These are phyloP conservation scores for Xestia c-nigrum DNA, from an alignment of 2,888 invertebrate genomes.

Conservation along the genomic window DNA sequence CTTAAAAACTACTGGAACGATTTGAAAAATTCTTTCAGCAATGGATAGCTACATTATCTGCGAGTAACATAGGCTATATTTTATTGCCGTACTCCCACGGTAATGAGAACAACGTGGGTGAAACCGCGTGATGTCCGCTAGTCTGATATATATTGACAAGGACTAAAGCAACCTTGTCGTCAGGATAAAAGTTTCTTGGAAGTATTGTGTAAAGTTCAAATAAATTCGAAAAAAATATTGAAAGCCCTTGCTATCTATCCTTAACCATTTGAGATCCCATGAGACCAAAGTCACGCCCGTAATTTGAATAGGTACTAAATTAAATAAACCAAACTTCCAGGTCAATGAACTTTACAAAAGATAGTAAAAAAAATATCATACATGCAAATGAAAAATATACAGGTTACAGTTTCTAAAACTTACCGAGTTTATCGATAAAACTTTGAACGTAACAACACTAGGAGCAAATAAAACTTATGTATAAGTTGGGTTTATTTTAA, in stretches of 20 bases:
- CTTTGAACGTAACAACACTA: slow-evolving; percentile 64
- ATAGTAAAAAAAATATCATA: slow-evolving; percentile 47
- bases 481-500: slow-evolving; percentile 58
- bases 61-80: too few relatives aligned
- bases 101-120: too few relatives aligned
- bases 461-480: slow-evolving; percentile 63
- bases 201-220: too few relatives aligned
- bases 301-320: background rate
- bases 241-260: background rate
- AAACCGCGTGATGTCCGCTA: too few relatives aligned
- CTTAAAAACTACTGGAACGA: too few relatives aligned
- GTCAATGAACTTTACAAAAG: slow-evolving; percentile 1
- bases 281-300: background rate
- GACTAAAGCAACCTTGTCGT: background rate
- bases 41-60: too few relatives aligned
- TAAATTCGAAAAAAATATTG: too few relatives aligned
- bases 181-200: too few relatives aligned
- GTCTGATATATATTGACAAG: background rate
- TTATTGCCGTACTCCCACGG: too few relatives aligned
- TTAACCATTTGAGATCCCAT: background rate
- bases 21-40: too few relatives aligned
- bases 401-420: slow-evolving; percentile 40
- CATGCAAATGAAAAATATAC: slow-evolving; percentile 62
- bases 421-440: slow-evolving; percentile 64
- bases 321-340: slow-evolving; percentile 4